These are phyloP conservation scores for Tenthredo mesomela DNA, from an alignment of 2,888 invertebrate genomes.

Conservation along the genomic window DNA sequence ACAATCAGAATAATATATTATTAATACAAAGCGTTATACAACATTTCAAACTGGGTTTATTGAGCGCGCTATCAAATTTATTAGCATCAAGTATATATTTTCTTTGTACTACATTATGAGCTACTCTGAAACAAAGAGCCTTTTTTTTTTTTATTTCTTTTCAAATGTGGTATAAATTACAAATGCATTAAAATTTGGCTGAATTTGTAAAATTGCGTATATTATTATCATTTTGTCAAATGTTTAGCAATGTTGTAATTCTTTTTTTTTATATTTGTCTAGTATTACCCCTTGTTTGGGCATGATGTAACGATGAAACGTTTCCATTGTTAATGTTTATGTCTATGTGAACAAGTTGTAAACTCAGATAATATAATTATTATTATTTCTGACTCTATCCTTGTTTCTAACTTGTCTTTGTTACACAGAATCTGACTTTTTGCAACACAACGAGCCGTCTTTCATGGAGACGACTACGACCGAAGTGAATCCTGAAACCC, in stretches of 20 bases:
- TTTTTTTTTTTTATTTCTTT: neutral
- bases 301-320: conserved; percentile 74
- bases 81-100: neutral
- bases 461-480: conserved; percentile 79
- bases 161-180: neutral
- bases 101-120: neutral
- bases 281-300: conserved; percentile 74
- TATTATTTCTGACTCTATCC: neutral
- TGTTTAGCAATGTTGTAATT: conserved; percentile 72
- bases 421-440: conserved; percentile 81
- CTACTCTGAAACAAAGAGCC: neutral
- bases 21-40: conserved; percentile 8
- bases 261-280: conserved; percentile 76
- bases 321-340: conserved; percentile 67
- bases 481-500: conserved; percentile 79
- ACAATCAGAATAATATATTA: conserved; percentile 6
- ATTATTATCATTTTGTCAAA: conserved; percentile 39
- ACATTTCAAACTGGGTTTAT: neutral
- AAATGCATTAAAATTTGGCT: conserved; percentile 36
- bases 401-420: conserved; percentile 65
- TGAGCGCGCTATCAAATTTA: neutral
- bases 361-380: conserved; percentile 29
- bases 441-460: conserved; percentile 81
- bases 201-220: conserved; percentile 42
- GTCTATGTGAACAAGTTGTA: conserved; percentile 64